Percentiles rank a stretch among this genome's conserved stretches.
Evolutionary conservation across 1,140 invertebrate species (phyloP).

Genomic region (Centruroides sculpturatus): DNA sequence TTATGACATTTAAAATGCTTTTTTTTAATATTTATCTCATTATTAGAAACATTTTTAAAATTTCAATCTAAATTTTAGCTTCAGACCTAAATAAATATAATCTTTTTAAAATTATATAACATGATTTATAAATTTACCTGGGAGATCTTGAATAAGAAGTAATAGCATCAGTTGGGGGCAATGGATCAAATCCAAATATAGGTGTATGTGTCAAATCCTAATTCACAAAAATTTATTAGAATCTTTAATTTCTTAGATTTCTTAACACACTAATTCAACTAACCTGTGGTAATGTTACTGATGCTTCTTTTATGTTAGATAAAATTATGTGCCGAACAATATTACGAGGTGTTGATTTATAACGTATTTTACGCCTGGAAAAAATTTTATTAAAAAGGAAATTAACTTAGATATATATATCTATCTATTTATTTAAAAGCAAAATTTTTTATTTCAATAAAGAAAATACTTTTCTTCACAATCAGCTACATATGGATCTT

Average conservation of each 20-base stretch:
- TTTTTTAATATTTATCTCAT: too few species aligned
- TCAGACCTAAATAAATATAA: too few species aligned
- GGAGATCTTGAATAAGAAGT: conserved; percentile 47
- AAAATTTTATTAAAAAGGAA: neutral
- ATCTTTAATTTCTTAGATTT: neutral
- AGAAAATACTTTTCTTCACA: conserved; percentile 39
- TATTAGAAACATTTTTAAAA: too few species aligned
- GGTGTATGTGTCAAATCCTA: conserved; percentile 41
- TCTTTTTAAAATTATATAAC: neutral
- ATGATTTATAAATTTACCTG: conserved; percentile 21
- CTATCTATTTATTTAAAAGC: neutral
- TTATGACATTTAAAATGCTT: too few species aligned
- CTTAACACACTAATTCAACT: neutral
- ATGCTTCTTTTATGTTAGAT: conserved; percentile 59
- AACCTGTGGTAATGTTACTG: conserved; percentile 37
- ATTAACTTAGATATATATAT: neutral
- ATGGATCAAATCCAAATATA: conserved; percentile 62
- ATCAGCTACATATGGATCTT: conserved; percentile 42
- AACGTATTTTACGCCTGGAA: conserved; percentile 38
- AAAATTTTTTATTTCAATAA: neutral
- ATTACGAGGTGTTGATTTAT: conserved; percentile 51
- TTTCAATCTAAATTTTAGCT: too few species aligned
- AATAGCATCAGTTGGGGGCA: conserved; percentile 60
- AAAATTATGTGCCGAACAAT: conserved; percentile 64
- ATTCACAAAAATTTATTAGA: conserved; percentile 6